These are phyloP conservation scores for Phocides pigmalion DNA, from an alignment of 1,140 invertebrate genomes.

Conservation along the genomic window DNA sequence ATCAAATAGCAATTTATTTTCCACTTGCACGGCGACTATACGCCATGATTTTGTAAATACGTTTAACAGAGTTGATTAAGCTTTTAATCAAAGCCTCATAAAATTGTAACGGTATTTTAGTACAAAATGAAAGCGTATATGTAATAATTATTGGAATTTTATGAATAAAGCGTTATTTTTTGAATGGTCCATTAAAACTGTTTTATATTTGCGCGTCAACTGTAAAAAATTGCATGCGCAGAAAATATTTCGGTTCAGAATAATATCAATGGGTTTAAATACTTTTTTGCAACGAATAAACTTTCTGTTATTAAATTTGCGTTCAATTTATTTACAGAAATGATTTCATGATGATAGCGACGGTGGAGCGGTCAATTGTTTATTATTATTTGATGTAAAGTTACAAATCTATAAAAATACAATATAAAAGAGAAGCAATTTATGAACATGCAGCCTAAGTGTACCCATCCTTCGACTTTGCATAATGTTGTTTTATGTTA, in stretches of 20 bases:
- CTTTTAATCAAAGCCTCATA: conserved; percentile 12
- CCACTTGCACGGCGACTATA: background rate
- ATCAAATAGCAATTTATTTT: conserved; percentile 16
- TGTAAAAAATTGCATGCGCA: conserved; percentile 32
- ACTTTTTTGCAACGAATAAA: conserved; percentile 11
- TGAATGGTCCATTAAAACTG: conserved; percentile 24
- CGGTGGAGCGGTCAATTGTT: too few relatives aligned
- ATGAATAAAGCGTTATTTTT: conserved; percentile 19
- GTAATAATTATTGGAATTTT: conserved; percentile 10
- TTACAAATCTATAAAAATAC: too few relatives aligned
- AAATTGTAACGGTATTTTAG: conserved; percentile 10
- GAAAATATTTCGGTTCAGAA: conserved; percentile 24
- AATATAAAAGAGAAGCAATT: too few relatives aligned
- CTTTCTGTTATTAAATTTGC: conserved; percentile 1
- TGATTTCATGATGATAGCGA: too few relatives aligned
- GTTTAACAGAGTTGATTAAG: conserved; percentile 6
- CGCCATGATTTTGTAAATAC: conserved; percentile 6
- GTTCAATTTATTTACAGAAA: background rate
- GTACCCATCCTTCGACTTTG: too few relatives aligned
- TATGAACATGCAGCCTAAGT: too few relatives aligned
- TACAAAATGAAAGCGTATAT: conserved; percentile 12
- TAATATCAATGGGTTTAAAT: conserved; percentile 21
- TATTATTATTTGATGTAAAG: too few relatives aligned
- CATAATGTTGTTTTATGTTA: too few relatives aligned
- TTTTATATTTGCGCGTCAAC: conserved; percentile 30